Conservation (phyloP, 2,113 vertebrate species). For the Pluvianellus socialis region DNA sequence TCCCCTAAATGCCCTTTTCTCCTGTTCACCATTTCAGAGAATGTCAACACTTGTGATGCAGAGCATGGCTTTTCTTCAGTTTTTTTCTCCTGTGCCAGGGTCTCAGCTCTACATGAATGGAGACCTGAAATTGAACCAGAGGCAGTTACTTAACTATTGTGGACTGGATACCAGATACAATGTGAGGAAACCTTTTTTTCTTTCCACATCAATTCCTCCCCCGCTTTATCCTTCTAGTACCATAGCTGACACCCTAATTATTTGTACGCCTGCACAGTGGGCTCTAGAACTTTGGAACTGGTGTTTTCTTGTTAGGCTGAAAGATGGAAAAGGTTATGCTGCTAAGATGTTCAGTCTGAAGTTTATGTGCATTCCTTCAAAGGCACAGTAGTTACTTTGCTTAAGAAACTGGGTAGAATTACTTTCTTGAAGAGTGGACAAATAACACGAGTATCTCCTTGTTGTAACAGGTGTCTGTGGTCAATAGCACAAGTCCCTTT, state of each 20-base stretch:
- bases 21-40: slow-evolving; percentile 74
- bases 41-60: slow-evolving; percentile 95
- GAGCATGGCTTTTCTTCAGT: slow-evolving; percentile 87
- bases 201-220: not conserved
- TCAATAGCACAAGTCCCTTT: slow-evolving; percentile 89
- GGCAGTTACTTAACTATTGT: slow-evolving; percentile 79
- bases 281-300: not conserved
- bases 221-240: not conserved
- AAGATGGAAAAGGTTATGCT: not conserved
- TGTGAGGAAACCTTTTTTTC: slow-evolving; percentile 69
- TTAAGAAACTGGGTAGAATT: not conserved
- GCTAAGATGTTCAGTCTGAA: not conserved
- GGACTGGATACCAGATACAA: slow-evolving; percentile 89
- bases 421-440: not conserved
- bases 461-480: slow-evolving; percentile 80
- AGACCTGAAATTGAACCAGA: slow-evolving; percentile 90
- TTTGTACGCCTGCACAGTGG: not conserved
- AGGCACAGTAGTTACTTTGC: not conserved
- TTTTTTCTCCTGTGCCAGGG: slow-evolving; percentile 85
- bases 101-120: slow-evolving; percentile 84
- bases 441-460: not conserved
- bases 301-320: not conserved
- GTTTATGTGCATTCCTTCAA: not conserved
- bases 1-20: not conserved
- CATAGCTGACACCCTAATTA: not conserved